A percentile compares a stretch with the other conserved stretches of the same genome.
Evolutionary conservation across 2,113 vertebrate genomes (phyloP).

Genomic region (Oncorhynchus nerka): DNA sequence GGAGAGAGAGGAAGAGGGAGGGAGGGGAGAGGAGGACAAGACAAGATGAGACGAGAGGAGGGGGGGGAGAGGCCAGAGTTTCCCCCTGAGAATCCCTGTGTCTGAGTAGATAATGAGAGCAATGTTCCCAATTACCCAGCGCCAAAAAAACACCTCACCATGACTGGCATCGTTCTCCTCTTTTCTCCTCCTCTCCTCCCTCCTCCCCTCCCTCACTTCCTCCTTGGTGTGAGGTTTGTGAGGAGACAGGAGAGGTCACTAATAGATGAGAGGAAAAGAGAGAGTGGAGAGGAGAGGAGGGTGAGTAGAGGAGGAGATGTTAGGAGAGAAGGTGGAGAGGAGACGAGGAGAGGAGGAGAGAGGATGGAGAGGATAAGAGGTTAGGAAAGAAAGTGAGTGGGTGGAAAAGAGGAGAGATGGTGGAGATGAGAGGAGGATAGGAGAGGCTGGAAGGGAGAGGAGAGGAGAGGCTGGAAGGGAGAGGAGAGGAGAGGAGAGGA

Average conservation of each 20-base stretch:
- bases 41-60: neutral
- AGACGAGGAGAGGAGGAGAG: too few relatives aligned
- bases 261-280: neutral
- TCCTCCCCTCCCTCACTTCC: slow-evolving; percentile 35
- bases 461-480: too few relatives aligned
- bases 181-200: slow-evolving; percentile 13
- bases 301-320: too few relatives aligned
- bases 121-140: neutral
- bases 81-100: neutral
- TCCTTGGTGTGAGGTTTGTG: slow-evolving; percentile 10
- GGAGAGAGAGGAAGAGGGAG: too few relatives aligned
- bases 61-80: neutral
- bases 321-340: too few relatives aligned
- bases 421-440: too few relatives aligned
- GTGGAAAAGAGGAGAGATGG: too few relatives aligned
- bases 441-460: too few relatives aligned
- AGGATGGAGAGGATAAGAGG: fast-evolving
- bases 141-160: neutral
- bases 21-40: too few relatives aligned
- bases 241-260: neutral
- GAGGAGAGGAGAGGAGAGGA: too few relatives aligned
- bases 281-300: neutral
- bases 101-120: neutral
- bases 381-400: too few relatives aligned
- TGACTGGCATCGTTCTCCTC: neutral